Base-by-base conservation (phyloP, 2,113 vertebrate species). In the Oncorhynchus kisutch region DNA sequence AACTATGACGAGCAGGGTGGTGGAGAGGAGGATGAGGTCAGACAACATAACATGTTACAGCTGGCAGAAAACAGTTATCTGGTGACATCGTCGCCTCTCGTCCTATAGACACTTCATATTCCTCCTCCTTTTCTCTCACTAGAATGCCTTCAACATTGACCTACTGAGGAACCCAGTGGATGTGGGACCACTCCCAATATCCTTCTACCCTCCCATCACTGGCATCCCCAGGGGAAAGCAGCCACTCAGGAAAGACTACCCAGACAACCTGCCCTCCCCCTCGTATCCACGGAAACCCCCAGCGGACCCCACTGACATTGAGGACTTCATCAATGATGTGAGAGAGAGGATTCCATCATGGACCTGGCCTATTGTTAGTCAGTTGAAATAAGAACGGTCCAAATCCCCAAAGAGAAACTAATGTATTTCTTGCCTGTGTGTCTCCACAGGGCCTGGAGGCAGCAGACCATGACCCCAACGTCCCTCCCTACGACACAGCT, bases 1-100 rank as follows among this genome's bases (percentile, higher is more conserved):
- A 96, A 97, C 91, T 99, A 99, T 2, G 90, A 99, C 0, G 97
- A 99, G 87, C 97, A 99, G 85, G 97, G 97, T 0, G 97, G 97
- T 0, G 97, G 97, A 1, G 97, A 99, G 84, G 97, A 99, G 86
- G 97, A 99, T 75, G 97, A 99, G 94, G 97, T 98, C 74, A 85
- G 91, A 48, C 8, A 66, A 66, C 64, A 27, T 16, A 27, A 12
- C 64, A 66, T 22, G 8, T 64, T 39, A 39, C 60, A 64, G 22
- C 60, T 9, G 16, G 51, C 18, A 18, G 11, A 18, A 13, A 0
- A 3, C 16, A 57, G 18, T 57, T 57, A 18, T 20, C 54, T 57
- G 18, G 16, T 57, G 39, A 57, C 54, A 57, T 14, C 18, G 1
- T 57, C 51, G 18, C 60, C 60, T 25, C 5, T 25, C 60, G 51